Base-by-base conservation (phyloP, 2,888 invertebrate genomes). In the Pseudanteris insignis region DNA sequence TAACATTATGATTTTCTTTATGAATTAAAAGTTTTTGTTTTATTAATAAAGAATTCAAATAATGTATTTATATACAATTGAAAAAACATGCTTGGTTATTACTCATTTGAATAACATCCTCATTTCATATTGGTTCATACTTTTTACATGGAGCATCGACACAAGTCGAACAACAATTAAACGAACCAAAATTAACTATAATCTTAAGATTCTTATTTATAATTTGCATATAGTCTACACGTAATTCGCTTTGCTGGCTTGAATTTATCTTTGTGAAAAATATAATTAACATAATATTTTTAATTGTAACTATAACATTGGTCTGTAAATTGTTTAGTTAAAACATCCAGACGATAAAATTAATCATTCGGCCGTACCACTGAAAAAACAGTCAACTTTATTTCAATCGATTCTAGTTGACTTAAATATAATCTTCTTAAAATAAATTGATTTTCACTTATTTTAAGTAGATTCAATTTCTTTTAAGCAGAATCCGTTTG, bases 61-160 rank as follows among this genome's bases (percentile, higher is more conserved):
- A 59, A 59, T 40, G 30, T 18, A 4, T 54, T 54, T 60, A 32
- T 54, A 60, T 48, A 58, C 28, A 10, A 58, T 59, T 3, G 15
- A 48, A 38, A 58, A 50, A 46, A 40, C 40, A 53, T 43, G 29
- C 36, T 28, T 7, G 28, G 8, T 57, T 15, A 43, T 48, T 60
- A 44, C 47, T 43, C 34, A 33, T 32, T 21, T n/a, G 37, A 38
- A 54, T 13, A 34, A 46, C 36, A 28, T 55, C 25, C 36, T 12
- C 34, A 36, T 38, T 28, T 21, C 38, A 46, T 25, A 2, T 4
- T 18, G 25, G 11, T 32, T 50, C 7, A 28, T 12, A 21, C 51
- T 61, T 61, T 61, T 51, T 61, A 61, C 61, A 61, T 40, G 38
- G 46, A 50, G 50, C 15, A 2, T 44, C 32, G 29, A 55, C 34